A percentile compares a stretch with the other conserved stretches of the same genome.
Evolutionary conservation across 2,888 invertebrate genomes (phyloP).

Genomic region (Pristionchus arcanus): DNA sequence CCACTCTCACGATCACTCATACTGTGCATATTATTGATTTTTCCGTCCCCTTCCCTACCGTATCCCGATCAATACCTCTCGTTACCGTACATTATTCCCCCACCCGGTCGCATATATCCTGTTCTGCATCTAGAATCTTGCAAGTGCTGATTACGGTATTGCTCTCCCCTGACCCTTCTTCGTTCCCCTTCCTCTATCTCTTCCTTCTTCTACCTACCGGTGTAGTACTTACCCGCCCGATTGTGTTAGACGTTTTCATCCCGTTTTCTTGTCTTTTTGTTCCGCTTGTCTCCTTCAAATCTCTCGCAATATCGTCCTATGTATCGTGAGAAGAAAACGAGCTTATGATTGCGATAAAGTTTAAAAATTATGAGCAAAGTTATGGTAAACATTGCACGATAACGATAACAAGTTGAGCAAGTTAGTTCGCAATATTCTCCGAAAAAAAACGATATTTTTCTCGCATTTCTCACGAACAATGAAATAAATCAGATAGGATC

Average conservation of each 20-base stretch:
- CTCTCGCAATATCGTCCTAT: constrained; percentile 30
- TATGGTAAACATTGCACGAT: no score
- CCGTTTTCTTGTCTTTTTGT: constrained; percentile 37
- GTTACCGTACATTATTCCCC: neutral
- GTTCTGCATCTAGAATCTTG: neutral
- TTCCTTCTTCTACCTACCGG: constrained; percentile 9
- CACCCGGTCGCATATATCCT: constrained; percentile 27
- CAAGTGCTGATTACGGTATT: constrained; percentile 44
- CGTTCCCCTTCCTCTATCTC: neutral
- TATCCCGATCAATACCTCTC: constrained; percentile 45
- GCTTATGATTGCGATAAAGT: constrained; percentile 39
- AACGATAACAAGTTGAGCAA: no score
- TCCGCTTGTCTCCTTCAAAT: constrained; percentile 2
- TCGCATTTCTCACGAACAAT: neutral
- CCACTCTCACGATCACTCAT: constrained; percentile 4
- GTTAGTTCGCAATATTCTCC: no score
- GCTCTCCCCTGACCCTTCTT: neutral
- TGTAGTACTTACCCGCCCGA: constrained; percentile 30
- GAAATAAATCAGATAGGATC: neutral
- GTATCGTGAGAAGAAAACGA: neutral
- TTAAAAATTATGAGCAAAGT: neutral
- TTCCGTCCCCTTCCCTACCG: neutral
- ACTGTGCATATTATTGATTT: constrained; percentile 48
- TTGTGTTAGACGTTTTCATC: constrained; percentile 21
- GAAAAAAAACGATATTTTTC: no score